Base-by-base conservation (phyloP, 2,797 vertebrate species). In the Ceryle rudis region DNA sequence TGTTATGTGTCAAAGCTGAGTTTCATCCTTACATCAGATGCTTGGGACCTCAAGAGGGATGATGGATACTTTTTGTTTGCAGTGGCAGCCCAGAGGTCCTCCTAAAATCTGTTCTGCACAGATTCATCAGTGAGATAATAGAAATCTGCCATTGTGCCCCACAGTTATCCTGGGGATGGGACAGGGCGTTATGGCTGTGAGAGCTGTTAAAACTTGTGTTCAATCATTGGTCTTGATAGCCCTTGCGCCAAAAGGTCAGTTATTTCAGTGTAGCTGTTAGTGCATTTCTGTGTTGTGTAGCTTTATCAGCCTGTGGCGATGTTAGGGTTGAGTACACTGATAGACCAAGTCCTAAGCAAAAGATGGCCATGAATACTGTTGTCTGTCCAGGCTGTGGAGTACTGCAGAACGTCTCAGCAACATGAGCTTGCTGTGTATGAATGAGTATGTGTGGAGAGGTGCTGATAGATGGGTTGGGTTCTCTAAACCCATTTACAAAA, bases 401-500 rank as follows among this genome's bases (percentile, higher is more conserved):
- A 20, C 20, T 60, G 71, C 49, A 74, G 89, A 86, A 33, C 37
- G 67, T 55, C 81, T 71, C 29, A 16, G 61, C 62, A 57, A 3
- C 84, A 58, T 55, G 54, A 88, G n/a, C 80, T 62, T 75, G 58
- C 87, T 66, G 79, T 90, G 77, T 95, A 69, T 94, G 66, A 54
- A 42, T 72, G 49, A 52, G 17, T 47, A 6, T 10, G 33, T 58
- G 19, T 81, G 57, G 62, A 26, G 33, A 88, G 65, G 29, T 83
- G 62, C 62, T 88, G 75, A 47, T 21, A 14, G 64, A 64, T 79
- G 85, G 75, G 62, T 57, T 91, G 85, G 72, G 62, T 81, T 77
- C 55, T 74, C 54, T 69, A 66, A 91, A 78, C 37, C 62, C 66
- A 46, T 65, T 54, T 84, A 47, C 74, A 81, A 33, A 52, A 65